Conservation (phyloP, 1,140 invertebrate species). For the Hyles euphorbiae region DNA sequence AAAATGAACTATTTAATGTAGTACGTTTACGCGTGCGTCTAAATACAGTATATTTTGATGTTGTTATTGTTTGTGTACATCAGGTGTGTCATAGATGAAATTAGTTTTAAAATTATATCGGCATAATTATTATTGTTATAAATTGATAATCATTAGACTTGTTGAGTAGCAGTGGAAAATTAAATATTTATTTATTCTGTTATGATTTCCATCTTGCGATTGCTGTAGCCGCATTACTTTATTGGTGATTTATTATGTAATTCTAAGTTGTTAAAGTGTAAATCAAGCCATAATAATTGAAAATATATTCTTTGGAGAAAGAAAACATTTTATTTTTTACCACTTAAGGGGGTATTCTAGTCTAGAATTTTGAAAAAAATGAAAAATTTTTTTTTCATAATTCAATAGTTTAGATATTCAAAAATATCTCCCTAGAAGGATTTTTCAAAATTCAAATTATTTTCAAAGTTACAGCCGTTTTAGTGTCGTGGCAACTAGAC, state of each 20-base stretch:
- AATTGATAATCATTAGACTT: slow-evolving; percentile 65
- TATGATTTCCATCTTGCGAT: slow-evolving; percentile 55
- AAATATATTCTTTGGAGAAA: slow-evolving; percentile 74
- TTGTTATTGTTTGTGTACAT: slow-evolving; percentile 50
- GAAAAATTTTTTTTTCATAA: too few relatives aligned
- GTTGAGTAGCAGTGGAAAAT: slow-evolving; percentile 69
- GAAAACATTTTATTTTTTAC: slow-evolving; percentile 37
- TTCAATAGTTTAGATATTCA: too few relatives aligned
- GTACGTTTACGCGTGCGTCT: slow-evolving; percentile 24
- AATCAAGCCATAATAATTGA: slow-evolving; percentile 74
- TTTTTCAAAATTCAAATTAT: too few relatives aligned
- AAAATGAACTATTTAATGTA: neutral
- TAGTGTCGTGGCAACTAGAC: too few relatives aligned
- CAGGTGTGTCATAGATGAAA: slow-evolving; percentile 41
- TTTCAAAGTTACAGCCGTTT: too few relatives aligned
- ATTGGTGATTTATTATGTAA: slow-evolving; percentile 69
- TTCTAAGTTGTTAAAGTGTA: slow-evolving; percentile 74
- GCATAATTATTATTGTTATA: slow-evolving; percentile 72
- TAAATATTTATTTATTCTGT: slow-evolving; percentile 68
- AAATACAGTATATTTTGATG: slow-evolving; percentile 36
- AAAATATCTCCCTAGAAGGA: too few relatives aligned
- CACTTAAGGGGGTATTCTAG: too few relatives aligned
- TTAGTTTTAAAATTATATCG: slow-evolving; percentile 57
- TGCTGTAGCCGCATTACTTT: slow-evolving; percentile 66
- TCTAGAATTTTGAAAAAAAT: too few relatives aligned